Evolutionary conservation across 2,113 vertebrate species (phyloP).

Genomic region (Hippolais icterina): DNA sequence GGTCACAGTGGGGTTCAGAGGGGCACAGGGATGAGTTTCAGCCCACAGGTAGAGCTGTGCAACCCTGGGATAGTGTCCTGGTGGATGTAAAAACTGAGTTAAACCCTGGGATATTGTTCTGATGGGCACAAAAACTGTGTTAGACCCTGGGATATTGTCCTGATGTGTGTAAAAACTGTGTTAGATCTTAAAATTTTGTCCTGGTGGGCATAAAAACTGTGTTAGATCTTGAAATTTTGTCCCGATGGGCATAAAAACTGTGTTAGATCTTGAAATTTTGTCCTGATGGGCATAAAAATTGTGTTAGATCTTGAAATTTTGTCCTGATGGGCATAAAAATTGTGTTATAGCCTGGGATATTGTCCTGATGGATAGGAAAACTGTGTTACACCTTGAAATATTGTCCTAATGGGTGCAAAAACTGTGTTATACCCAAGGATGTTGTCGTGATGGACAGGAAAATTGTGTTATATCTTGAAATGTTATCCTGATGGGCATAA

Average conservation of each 20-base stretch:
- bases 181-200: neutral
- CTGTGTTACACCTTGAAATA: neutral
- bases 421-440: neutral
- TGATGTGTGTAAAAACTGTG: neutral
- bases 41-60: neutral
- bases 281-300: neutral
- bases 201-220: neutral
- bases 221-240: neutral
- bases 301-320: neutral
- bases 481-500: neutral
- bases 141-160: neutral
- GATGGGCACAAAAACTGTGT: neutral
- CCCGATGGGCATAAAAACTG: neutral
- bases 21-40: neutral
- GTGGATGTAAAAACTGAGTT: neutral
- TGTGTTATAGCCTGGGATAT: neutral
- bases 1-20: neutral
- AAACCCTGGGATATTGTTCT: neutral
- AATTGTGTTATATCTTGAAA: neutral
- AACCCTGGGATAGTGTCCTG: neutral
- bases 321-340: neutral
- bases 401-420: neutral
- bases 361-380: neutral
- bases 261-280: neutral
- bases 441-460: neutral